Conservation (phyloP, 1,140 invertebrate genomes). For the Drosophila bocqueti region DNA sequence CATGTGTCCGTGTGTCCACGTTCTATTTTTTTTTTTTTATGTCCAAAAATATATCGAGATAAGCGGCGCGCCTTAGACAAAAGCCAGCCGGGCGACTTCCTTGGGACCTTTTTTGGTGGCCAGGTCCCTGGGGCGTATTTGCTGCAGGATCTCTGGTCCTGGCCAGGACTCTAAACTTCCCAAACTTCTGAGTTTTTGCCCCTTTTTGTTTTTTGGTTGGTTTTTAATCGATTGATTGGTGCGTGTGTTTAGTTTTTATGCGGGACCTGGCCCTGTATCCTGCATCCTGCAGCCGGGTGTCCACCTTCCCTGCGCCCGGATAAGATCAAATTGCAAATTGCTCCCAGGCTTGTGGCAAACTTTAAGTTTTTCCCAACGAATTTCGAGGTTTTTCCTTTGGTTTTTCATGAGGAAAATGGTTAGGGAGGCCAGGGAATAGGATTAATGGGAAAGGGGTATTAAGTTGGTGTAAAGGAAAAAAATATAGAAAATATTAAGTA, state of each 20-base stretch:
- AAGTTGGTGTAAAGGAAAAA: background rate
- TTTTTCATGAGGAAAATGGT: background rate
- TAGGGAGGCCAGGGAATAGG: background rate
- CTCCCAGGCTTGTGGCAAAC: slow-evolving; percentile 18
- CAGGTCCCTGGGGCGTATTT: slow-evolving; percentile 41
- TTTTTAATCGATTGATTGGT: slow-evolving; percentile 80
- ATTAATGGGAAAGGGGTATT: background rate
- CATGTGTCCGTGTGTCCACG: slow-evolving; percentile 56
- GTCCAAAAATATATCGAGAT: slow-evolving; percentile 78
- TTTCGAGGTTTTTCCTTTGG: background rate
- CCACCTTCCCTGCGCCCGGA: slow-evolving; percentile 18
- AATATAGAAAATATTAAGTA: background rate
- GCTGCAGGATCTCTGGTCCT: slow-evolving; percentile 10
- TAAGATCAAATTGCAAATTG: slow-evolving; percentile 77
- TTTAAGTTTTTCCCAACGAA: slow-evolving; percentile 16
- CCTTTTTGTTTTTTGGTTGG: slow-evolving; percentile 1
- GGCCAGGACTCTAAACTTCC: slow-evolving; percentile 19
- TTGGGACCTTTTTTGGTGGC: slow-evolving; percentile 20
- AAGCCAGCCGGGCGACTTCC: slow-evolving; percentile 44
- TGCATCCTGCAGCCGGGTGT: slow-evolving; percentile 17
- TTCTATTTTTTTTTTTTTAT: slow-evolving; percentile 53
- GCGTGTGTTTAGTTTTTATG: slow-evolving; percentile 64
- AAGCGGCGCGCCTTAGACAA: slow-evolving; percentile 66
- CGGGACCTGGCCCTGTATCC: slow-evolving; percentile 46
- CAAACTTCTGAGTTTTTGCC: background rate